Evolutionary conservation across 2,797 vertebrate species (phyloP), one percentile per base, ranked within the genome.

Genomic region (Galagoides demidoff): DNA sequence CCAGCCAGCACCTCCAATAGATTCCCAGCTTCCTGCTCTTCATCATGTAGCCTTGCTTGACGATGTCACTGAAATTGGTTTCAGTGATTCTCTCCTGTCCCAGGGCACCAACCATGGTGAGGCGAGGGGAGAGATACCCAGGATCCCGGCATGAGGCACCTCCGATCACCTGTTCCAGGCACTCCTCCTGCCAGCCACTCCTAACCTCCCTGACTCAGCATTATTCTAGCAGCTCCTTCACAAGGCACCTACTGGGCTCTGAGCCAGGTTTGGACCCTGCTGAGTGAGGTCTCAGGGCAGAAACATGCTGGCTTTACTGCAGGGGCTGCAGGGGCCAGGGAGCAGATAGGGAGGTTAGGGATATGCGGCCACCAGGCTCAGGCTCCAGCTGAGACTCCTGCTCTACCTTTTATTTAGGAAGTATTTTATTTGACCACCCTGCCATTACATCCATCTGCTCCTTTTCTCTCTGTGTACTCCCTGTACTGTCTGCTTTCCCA

Each of bases 11-110:
- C 57, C 99, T 99, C 3, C 99, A 99, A 97, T 99, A 99, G 96
- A 99, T 99, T 99, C 99, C 99, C 29, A 99, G 98, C 98, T 99
- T 99, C 97, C 99, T 99, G 99, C 99, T 99, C 98, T 99, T 99
- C 99, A 99, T 99, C 96, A 99, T 99, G 10, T 99, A 99, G 98
- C 99, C 99, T 97, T 99, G 99, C 98, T 99, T 99, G 98, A 99
- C 99, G 55, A 99, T 99, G 99, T 99, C 99, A 64, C 99, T 99
- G 98, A 99, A 99, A 99, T 99, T 99, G 95, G 99, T 99, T 97
- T 99, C 99, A 99, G 99, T 99, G 98, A 98, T 97, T 97, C 85
- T 89, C 82, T 70, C 10, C 94, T 0, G 57, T 64, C 85, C 23
- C 4, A 52, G 92, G 94, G 89, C n/a, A n/a, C 83, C 5, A 16